Evolutionary conservation across 2,113 vertebrate genomes (phyloP), one percentile per base, ranked within the genome.

Genomic region (Otolemur garnettii): DNA sequence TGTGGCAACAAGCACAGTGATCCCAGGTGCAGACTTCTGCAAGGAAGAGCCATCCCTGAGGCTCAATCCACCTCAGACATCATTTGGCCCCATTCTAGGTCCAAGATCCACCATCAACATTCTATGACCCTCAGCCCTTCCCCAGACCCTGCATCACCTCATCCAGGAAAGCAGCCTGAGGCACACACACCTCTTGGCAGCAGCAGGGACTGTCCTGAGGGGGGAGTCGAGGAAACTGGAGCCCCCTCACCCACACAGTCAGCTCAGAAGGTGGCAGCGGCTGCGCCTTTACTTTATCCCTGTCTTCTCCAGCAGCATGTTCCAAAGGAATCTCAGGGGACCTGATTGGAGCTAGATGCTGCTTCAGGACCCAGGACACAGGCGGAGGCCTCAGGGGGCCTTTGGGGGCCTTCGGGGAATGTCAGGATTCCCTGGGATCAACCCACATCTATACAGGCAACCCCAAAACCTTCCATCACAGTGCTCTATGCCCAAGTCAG

Each of bases 1-100:
- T 38, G 62, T 0, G 0, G 0, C 1, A 0, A 38, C 53, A 2
- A 4, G 69, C 0, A 0, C 69, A 7, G 14, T 2, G 14, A 66
- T 30, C 42, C 7, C 60, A 12, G 57, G n/a, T 21, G 1, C 7
- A 30, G 5, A 5, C 26, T 10, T 59, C 35, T 3, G 17, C 35
- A 26, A 14, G 22, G 24, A 53, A 13, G 42, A 12, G 53, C 38
- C 53, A 38, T 60, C 14, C 18, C 22, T 1, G 12, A 15, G 15
- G 28, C 3, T 4, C 50, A 7, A 3, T 18, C 59, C 12, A 3
- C 50, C 19, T 42, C 4, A 4, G 2, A 57, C 35, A 45, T 53
- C n/a, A 0, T 26, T 50, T 4, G 0, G 28, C 50, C 7, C 8
- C 24, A 2, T 59, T 79, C 35, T 9, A 21, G 53, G 26, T 33